Evolutionary conservation across 2,113 vertebrate species (phyloP).

Genomic region (Andinoacara biseriatus): DNA sequence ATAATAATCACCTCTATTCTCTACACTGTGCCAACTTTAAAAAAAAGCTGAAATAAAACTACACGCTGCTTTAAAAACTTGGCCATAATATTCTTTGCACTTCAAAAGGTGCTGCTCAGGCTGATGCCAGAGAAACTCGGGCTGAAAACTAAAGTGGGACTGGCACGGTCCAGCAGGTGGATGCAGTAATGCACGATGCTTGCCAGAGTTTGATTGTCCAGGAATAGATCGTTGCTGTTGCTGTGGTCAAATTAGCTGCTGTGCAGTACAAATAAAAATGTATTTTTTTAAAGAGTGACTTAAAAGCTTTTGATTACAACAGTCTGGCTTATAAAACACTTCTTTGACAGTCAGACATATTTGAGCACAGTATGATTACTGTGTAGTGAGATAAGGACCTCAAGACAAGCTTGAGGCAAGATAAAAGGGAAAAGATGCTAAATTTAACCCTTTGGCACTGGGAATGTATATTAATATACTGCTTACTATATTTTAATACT

Average conservation of each 20-base stretch:
- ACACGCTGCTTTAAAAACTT: neutral
- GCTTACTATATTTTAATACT: slow-evolving; percentile 52
- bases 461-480: slow-evolving; percentile 59
- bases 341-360: slow-evolving; percentile 33
- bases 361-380: slow-evolving; percentile 55
- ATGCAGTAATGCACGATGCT: slow-evolving; percentile 30
- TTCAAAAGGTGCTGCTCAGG: slow-evolving; percentile 49
- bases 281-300: neutral
- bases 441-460: slow-evolving; percentile 36
- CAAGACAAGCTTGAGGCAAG: neutral
- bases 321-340: slow-evolving; percentile 33
- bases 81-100: slow-evolving; percentile 22
- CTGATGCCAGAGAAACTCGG: slow-evolving; percentile 12
- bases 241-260: slow-evolving; percentile 19
- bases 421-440: slow-evolving; percentile 16
- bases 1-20: slow-evolving; percentile 16
- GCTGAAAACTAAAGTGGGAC: slow-evolving; percentile 36
- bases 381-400: slow-evolving; percentile 21
- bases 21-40: neutral
- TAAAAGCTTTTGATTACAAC: slow-evolving; percentile 33
- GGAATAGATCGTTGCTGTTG: slow-evolving; percentile 35
- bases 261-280: slow-evolving; percentile 2
- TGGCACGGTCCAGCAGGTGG: slow-evolving; percentile 45
- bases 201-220: slow-evolving; percentile 29
- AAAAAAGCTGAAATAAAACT: slow-evolving; percentile 23